Percentiles rank a stretch among this genome's conserved stretches.
These are phyloP conservation scores for Manis crassicaudata DNA, from an alignment of 2,797 vertebrate genomes.

Conservation along the genomic window DNA sequence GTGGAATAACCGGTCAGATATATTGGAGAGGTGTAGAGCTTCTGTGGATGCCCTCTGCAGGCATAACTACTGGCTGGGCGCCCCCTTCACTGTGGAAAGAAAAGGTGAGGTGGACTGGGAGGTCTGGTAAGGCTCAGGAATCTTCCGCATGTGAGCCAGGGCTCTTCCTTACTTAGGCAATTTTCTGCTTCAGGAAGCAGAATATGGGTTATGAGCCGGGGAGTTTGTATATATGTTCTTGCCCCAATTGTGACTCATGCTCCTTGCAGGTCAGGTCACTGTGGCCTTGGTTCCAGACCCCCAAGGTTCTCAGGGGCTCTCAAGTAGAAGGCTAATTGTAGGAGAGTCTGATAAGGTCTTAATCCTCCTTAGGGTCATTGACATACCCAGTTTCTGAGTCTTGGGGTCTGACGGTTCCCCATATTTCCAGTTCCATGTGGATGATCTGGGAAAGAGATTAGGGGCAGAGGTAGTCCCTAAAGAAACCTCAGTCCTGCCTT, in stretches of 20 bases:
- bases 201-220: background rate
- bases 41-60: constrained; percentile 66
- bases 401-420: background rate
- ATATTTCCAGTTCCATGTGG: background rate
- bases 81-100: constrained; percentile 52
- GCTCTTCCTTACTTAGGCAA: background rate
- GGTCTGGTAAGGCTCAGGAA: background rate
- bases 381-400: background rate
- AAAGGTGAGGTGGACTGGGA: constrained; percentile 28
- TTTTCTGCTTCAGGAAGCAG: background rate
- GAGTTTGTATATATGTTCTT: background rate
- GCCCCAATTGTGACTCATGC: background rate
- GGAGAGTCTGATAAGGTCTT: background rate
- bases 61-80: constrained; percentile 23
- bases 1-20: constrained; percentile 58
- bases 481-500: too few relatives aligned
- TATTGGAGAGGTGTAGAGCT: background rate
- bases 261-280: background rate
- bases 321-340: background rate
- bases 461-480: too few relatives aligned
- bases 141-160: background rate
- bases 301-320: background rate
- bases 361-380: background rate
- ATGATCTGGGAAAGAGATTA: background rate
- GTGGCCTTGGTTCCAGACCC: background rate